phyloP scores from a whole-genome alignment of 2,888 invertebrate genomes.

The Hydraecia micacea region DNA sequence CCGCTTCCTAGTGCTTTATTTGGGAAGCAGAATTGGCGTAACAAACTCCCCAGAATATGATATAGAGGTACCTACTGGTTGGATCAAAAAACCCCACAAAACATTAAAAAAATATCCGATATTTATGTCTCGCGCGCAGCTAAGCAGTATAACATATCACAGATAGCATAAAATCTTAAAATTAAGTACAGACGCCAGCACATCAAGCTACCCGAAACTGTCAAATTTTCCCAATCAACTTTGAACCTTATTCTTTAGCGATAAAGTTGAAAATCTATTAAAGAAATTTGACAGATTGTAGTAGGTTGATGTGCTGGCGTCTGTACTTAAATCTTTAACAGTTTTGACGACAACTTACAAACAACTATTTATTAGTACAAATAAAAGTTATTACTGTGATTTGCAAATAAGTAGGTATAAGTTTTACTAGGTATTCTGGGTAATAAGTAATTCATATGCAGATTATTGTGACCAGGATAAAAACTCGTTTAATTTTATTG shows the following conservation, averaged over 20 bases:
- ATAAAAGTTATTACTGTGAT: neutral
- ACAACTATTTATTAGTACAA: neutral
- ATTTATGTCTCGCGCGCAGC: neutral
- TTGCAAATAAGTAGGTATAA: neutral
- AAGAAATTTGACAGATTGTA: no score
- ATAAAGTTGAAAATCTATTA: no score
- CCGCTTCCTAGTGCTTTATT: neutral
- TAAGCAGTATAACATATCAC: neutral
- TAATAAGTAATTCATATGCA: neutral
- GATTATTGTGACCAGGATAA: neutral
- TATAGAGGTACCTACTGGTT: neutral
- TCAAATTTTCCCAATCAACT: no score
- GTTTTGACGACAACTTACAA: neutral
- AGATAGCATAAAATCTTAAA: neutral
- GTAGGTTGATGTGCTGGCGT: no score
- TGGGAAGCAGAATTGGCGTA: no score
- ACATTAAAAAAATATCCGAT: neutral
- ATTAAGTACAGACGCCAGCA: no score
- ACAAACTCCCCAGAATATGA: neutral
- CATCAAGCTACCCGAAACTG: no score
- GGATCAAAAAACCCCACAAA: no score
- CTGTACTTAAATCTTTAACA: neutral
- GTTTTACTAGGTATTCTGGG: neutral
- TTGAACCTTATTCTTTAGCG: no score
- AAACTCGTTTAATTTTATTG: slow-evolving; percentile 24